A percentile compares a stretch with the other conserved stretches of the same genome.
Evolutionary conservation across 2,113 vertebrate genomes (phyloP).

Genomic region (Zosterops japonicus): DNA sequence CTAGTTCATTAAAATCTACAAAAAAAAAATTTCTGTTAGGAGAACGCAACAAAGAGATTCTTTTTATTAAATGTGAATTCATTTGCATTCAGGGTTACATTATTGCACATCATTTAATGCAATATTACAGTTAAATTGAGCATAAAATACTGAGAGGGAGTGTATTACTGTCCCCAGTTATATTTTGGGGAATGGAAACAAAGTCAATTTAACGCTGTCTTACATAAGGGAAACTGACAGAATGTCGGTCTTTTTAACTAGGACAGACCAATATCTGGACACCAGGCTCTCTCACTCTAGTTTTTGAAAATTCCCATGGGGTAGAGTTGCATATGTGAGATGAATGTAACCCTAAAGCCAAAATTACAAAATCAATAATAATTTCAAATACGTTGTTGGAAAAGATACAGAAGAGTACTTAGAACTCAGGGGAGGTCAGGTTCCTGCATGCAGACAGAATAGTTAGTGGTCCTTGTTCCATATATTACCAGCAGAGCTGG

Average conservation of each 20-base stretch:
- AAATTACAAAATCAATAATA: constrained; percentile 65
- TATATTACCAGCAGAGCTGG: constrained; percentile 25
- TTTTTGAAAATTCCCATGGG: neutral
- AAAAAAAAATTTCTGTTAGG: neutral
- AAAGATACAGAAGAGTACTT: constrained; percentile 29
- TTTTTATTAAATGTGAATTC: neutral
- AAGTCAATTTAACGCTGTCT: constrained; percentile 22
- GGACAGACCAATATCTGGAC: neutral
- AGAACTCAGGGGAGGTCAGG: neutral
- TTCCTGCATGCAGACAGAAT: neutral
- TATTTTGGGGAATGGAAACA: neutral
- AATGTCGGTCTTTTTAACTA: neutral
- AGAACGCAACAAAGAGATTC: constrained; percentile 6
- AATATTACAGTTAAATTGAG: constrained; percentile 53
- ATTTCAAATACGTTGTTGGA: constrained; percentile 34
- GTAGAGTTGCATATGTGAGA: neutral
- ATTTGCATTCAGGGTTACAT: constrained; percentile 54
- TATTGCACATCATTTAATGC: constrained; percentile 50
- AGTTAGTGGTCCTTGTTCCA: neutral
- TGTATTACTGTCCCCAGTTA: neutral
- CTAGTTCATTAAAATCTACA: constrained; percentile 26
- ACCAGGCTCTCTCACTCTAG: neutral
- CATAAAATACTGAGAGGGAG: constrained; percentile 32
- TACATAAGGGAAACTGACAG: neutral
- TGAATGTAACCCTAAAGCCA: neutral